Percentiles rank a stretch among this genome's conserved stretches.
These are phyloP conservation scores for Criorhina ranunculi DNA, from an alignment of 2,888 invertebrate species.

Conservation along the genomic window DNA sequence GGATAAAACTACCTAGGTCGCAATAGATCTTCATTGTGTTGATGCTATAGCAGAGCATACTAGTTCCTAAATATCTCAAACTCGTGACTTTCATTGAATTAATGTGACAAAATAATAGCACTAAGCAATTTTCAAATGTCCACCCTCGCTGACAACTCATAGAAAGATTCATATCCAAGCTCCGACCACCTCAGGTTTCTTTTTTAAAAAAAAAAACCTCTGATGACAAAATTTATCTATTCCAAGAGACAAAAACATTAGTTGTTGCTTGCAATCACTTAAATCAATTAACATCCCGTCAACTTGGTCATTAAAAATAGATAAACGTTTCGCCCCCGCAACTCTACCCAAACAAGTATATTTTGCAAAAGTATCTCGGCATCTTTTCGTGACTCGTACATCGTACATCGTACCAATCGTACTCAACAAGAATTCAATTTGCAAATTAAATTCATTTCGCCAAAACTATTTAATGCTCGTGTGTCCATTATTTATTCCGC, in stretches of 20 bases:
- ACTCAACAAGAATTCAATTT: slow-evolving; percentile 66
- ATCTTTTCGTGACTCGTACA: slow-evolving; percentile 11
- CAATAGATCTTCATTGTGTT: too few relatives aligned
- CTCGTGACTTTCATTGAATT: too few relatives aligned
- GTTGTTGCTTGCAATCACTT: slow-evolving; percentile 8
- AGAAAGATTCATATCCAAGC: too few relatives aligned
- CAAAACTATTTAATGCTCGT: slow-evolving; percentile 53
- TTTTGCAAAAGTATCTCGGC: neutral
- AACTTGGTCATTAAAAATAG: slow-evolving; percentile 53
- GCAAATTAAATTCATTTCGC: slow-evolving; percentile 61
- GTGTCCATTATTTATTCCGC: slow-evolving; percentile 71
- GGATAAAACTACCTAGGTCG: too few relatives aligned
- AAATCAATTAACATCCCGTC: slow-evolving; percentile 58
- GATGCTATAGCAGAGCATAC: too few relatives aligned
- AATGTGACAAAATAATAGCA: too few relatives aligned
- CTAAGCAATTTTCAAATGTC: too few relatives aligned
- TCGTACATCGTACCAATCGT: neutral
- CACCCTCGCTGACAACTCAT: too few relatives aligned
- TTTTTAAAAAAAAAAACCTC: neutral
- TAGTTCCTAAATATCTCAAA: too few relatives aligned
- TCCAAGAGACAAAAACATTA: neutral
- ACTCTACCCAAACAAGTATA: neutral
- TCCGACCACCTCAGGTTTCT: neutral
- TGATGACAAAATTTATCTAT: neutral
- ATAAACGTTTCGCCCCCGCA: slow-evolving; percentile 46